phyloP scores from a whole-genome alignment of 2,888 invertebrate genomes.

The Myopa testacea region DNA sequence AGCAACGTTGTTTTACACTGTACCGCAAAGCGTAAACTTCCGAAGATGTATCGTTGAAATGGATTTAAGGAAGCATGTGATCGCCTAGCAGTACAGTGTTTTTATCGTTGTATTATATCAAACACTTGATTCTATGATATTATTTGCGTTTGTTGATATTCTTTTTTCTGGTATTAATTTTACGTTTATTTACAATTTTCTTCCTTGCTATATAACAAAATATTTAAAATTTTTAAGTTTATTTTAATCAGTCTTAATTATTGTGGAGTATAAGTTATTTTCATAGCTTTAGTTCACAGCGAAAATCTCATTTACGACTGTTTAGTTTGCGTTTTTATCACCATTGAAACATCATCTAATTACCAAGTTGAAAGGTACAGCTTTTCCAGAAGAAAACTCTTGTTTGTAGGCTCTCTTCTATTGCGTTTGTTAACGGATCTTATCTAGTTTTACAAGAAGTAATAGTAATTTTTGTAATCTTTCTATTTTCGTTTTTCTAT shows the following conservation, averaged over 20 bases:
- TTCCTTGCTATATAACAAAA: too few species aligned
- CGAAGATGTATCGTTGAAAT: not conserved
- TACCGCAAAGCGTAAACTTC: not conserved
- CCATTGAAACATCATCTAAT: too few species aligned
- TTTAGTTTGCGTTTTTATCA: too few species aligned
- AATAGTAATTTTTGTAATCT: constrained; percentile 64
- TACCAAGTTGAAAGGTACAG: too few species aligned
- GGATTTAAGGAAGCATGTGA: too few species aligned
- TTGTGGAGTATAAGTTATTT: too few species aligned
- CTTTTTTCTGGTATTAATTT: not conserved
- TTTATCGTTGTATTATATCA: not conserved
- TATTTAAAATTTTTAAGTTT: too few species aligned
- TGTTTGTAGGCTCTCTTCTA: constrained; percentile 29
- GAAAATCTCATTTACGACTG: not conserved
- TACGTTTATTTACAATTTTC: not conserved
- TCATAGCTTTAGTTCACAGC: not conserved
- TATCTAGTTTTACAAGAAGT: constrained; percentile 46
- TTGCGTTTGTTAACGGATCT: not conserved
- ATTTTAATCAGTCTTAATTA: too few species aligned
- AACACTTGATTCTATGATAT: not conserved
- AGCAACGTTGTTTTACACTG: constrained; percentile 7
- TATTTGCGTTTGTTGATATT: not conserved
- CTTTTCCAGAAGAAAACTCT: too few species aligned
- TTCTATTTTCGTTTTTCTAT: constrained; percentile 64
- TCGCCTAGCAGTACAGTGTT: not conserved